Percentiles rank a stretch among this genome's conserved stretches.
These are phyloP conservation scores for Parus major DNA, from an alignment of 2,113 vertebrate species.

Conservation along the genomic window DNA sequence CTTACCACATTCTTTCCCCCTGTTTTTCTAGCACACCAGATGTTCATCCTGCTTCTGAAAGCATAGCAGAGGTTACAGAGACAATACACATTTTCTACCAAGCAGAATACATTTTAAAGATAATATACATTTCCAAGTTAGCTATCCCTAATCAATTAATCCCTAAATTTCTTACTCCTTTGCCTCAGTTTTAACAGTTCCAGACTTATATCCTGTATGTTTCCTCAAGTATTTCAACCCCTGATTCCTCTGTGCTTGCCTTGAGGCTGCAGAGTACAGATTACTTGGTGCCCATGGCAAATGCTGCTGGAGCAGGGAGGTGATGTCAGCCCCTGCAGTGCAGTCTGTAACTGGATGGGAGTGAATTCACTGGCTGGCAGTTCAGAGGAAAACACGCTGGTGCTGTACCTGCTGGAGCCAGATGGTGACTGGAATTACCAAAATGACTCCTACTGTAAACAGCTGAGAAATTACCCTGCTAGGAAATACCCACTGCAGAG, in stretches of 20 bases:
- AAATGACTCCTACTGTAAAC: neutral
- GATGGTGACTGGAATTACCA: constrained; percentile 46
- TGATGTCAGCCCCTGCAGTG: neutral
- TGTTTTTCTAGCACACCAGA: no score
- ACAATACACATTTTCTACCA: no score
- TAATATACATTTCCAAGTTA: no score
- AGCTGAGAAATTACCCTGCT: neutral
- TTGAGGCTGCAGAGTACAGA: neutral
- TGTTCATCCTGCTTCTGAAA: no score
- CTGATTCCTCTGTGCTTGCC: neutral
- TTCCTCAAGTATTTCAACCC: neutral
- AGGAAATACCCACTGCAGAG: neutral
- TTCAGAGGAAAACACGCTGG: neutral
- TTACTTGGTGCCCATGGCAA: neutral
- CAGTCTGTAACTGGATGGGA: neutral
- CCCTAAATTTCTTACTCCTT: no score
- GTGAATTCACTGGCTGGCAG: constrained; percentile 28
- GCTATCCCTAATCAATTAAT: no score
- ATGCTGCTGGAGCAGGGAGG: neutral
- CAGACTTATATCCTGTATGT: neutral
- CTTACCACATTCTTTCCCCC: no score
- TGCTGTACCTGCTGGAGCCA: constrained; percentile 24
- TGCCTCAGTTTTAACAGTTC: neutral
- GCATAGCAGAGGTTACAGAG: no score
- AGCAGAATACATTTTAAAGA: no score